These are phyloP conservation scores for Netelia virgata DNA, from an alignment of 2,888 invertebrate genomes.

Conservation along the genomic window DNA sequence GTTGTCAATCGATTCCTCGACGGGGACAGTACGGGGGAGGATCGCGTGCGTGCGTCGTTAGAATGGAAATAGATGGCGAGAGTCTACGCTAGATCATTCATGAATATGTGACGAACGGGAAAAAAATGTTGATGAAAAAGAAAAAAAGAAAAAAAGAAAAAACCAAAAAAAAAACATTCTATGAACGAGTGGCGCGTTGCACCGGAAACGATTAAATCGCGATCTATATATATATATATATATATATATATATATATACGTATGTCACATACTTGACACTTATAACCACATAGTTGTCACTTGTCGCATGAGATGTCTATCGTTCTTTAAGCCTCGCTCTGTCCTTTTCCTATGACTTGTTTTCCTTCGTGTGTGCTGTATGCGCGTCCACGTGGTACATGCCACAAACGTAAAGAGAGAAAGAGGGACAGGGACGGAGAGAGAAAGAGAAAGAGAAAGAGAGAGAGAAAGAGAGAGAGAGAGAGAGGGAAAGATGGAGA, in stretches of 20 bases:
- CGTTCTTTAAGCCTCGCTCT: conserved; percentile 39
- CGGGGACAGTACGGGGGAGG: conserved; percentile 25
- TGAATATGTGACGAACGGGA: conserved; percentile 36
- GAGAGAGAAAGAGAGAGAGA: too few species aligned
- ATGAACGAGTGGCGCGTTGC: conserved; percentile 35
- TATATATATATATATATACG: too few species aligned
- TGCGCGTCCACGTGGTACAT: conserved; percentile 58
- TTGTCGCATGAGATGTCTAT: conserved; percentile 56
- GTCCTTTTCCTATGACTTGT: conserved; percentile 11
- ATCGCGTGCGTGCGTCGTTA: conserved; percentile 22
- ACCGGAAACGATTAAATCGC: conserved; percentile 69
- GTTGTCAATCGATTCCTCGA: conserved; percentile 48
- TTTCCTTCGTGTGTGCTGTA: neutral
- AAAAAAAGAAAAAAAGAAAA: conserved; percentile 11
- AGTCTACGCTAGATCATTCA: conserved; percentile 27
- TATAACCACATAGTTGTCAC: conserved; percentile 57
- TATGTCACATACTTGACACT: conserved; percentile 62
- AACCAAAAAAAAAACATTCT: conserved; percentile 30
- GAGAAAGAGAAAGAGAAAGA: too few species aligned
- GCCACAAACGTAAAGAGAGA: neutral
- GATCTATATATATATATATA: too few species aligned
- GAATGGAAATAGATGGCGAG: neutral
- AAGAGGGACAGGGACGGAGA: too few species aligned
- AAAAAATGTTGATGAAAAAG: conserved; percentile 12
- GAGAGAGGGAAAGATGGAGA: conserved; percentile 10